Evolutionary conservation across 1,140 invertebrate species (phyloP), one percentile per base, ranked within the genome.

Genomic region (Drosophila punjabiensis): DNA sequence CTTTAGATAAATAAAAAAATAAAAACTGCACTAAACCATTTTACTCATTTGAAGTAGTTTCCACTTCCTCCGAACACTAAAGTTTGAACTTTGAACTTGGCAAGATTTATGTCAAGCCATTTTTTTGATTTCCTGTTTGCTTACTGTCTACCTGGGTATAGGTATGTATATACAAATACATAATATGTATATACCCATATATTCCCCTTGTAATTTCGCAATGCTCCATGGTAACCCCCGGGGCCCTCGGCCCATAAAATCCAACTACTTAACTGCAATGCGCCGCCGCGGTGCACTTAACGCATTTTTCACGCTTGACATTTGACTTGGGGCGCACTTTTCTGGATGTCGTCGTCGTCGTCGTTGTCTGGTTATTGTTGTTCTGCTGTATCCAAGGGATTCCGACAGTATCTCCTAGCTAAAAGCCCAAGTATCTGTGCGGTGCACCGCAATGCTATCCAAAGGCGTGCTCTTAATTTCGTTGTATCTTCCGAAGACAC

Each of bases 251-350:
- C 53, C 70, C 85, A 75, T 89, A 88, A 88, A 88, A 85, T 76
- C 48, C 86, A 82, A 89, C 86, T 82, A 75, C 79, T 90, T 90
- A 91, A 90, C 71, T 73, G 79, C 74, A 89, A 85, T 89, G 85
- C 85, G 86, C 78, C 81, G 85, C 80, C 65, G 85, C 85, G 61
- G 70, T 76, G 86, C 86, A 90, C 86, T 90, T 90, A 90, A 91
- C 89, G 88, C 88, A 91, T 91, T 91, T 91, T 91, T 91, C 88
- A 91, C 89, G 88, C 88, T 91, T 91, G 88, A 91, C 88, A 91
- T 91, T 91, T 91, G 88, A 91, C 88, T 91, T 76, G 88, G 74
- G 88, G 84, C 88, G 88, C 88, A 88, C 84, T 91, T 87, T 91
- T 87, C 70, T 79, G 67, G 76, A 82, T 53, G 56, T 79, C 70